A percentile compares a stretch with the other conserved stretches of the same genome.
phyloP scores from a whole-genome alignment of 2,113 vertebrate species.

The Dasyornis broadbenti region DNA sequence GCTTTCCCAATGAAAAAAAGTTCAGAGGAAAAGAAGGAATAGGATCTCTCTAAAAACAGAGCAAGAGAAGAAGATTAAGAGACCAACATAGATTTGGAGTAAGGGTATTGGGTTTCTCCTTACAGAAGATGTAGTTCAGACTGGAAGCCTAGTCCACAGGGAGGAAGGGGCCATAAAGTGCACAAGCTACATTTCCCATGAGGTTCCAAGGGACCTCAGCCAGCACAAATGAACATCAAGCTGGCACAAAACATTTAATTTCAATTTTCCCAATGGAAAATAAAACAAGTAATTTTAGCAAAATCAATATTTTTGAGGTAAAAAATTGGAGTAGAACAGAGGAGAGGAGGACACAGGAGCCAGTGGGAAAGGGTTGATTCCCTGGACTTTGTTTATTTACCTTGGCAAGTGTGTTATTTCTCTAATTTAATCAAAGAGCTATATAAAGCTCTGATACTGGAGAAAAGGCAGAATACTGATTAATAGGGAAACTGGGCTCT shows the following conservation, averaged over 20 bases:
- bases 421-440: neutral
- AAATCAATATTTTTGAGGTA: constrained; percentile 1
- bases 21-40: neutral
- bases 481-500: neutral
- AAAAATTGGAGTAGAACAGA: neutral
- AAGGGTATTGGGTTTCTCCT: neutral
- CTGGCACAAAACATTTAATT: neutral
- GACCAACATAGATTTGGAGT: fast-evolving
- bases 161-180: neutral
- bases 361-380: neutral
- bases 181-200: neutral
- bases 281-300: neutral
- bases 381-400: neutral
- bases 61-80: neutral
- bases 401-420: neutral
- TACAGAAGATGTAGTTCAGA: neutral
- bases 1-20: neutral
- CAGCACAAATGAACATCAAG: neutral
- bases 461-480: neutral
- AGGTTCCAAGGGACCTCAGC: neutral
- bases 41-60: neutral
- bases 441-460: neutral
- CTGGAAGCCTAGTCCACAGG: neutral
- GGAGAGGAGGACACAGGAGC: neutral
- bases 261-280: neutral